A percentile compares a stretch with the other conserved stretches of the same genome.
Evolutionary conservation across 2,888 invertebrate species (phyloP).

Genomic region (Nemoura dubitans): DNA sequence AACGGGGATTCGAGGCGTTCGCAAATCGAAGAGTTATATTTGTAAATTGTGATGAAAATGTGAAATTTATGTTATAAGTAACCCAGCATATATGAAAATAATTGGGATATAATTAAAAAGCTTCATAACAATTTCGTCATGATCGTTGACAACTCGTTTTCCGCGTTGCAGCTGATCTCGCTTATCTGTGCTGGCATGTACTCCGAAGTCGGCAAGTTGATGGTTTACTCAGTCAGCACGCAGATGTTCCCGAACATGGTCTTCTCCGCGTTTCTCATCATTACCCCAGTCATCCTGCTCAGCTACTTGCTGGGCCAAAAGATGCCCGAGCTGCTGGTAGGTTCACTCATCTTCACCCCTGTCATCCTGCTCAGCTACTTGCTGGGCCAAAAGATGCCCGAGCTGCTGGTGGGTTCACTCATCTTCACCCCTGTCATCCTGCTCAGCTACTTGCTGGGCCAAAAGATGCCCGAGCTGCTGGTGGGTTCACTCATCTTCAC

Average conservation of each 20-base stretch:
- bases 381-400: constrained; percentile 56
- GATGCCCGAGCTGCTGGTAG: constrained; percentile 56
- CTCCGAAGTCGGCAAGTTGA: constrained; percentile 53
- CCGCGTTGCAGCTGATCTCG: constrained; percentile 54
- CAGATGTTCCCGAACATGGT: constrained; percentile 56
- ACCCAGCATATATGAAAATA: too few relatives aligned
- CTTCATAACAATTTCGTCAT: neutral
- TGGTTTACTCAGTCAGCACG: constrained; percentile 52
- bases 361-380: constrained; percentile 56
- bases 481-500: constrained; percentile 54
- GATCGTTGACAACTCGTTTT: neutral
- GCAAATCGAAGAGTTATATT: too few relatives aligned
- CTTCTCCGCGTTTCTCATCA: constrained; percentile 56
- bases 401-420: constrained; percentile 52
- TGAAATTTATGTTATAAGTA: too few relatives aligned
- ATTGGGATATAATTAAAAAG: too few relatives aligned
- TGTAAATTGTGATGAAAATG: too few relatives aligned
- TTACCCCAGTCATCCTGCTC: constrained; percentile 56
- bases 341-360: constrained; percentile 54
- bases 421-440: constrained; percentile 56
- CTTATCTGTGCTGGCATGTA: constrained; percentile 55
- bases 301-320: constrained; percentile 56
- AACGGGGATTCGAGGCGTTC: too few relatives aligned
- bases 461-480: constrained; percentile 56
- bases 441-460: constrained; percentile 56